Percentiles rank a stretch among this genome's conserved stretches.
Evolutionary conservation across 2,888 invertebrate genomes (phyloP).

Genomic region (Phortica okadai): DNA sequence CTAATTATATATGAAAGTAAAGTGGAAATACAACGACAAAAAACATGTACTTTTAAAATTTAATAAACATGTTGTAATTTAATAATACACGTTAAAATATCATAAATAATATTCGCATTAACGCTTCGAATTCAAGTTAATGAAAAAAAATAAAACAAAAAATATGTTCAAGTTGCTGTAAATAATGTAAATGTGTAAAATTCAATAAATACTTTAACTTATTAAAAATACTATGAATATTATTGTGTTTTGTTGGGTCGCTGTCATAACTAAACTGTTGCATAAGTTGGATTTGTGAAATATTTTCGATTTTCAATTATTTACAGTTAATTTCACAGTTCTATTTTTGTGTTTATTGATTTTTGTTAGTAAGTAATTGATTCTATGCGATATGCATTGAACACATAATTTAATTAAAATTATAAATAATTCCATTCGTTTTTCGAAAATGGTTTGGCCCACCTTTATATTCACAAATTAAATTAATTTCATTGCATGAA

Average conservation of each 20-base stretch:
- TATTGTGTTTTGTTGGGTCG: neutral
- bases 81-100: neutral
- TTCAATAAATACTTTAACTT: neutral
- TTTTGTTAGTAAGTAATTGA: no score
- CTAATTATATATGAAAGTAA: neutral
- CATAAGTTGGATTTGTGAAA: neutral
- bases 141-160: neutral
- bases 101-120: neutral
- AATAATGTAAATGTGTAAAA: slow-evolving; percentile 3
- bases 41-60: neutral
- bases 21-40: neutral
- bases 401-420: no score
- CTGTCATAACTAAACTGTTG: neutral
- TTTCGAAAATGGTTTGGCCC: no score
- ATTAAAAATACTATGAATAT: neutral
- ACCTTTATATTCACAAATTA: no score
- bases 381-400: no score
- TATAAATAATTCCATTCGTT: no score
- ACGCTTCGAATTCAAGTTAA: neutral
- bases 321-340: neutral
- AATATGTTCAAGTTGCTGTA: neutral
- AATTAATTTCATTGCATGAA: no score
- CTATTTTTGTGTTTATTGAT: no score
- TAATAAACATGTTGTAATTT: neutral
- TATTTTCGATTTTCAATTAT: neutral